Evolutionary conservation across 2,113 vertebrate genomes (phyloP), one percentile per base, ranked within the genome.

Genomic region (Gymnobelideus leadbeateri): DNA sequence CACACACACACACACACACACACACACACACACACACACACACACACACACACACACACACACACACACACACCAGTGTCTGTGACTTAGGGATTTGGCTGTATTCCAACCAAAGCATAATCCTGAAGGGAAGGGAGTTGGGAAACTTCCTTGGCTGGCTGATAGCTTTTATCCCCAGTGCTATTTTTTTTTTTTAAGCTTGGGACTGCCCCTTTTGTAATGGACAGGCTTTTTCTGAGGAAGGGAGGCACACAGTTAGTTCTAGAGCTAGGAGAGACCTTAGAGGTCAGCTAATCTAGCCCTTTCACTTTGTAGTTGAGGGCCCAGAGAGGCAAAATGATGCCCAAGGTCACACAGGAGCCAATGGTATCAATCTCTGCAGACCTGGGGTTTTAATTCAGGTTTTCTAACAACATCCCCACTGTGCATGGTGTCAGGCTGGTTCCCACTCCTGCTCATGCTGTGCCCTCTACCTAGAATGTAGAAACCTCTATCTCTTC

Each of bases 181-280:
- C 3, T 28, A 1, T 28, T 1, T 57, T 31, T 77, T 68, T 16
- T 37, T 77, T n/a, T 77, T 51, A 51, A 43, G 68, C n/a, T 84
- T 84, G n/a, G n/a, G 68, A 37, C 68, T 21, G 37, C 37, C 14
- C 37, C 68, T 84, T 84, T 84, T 19, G 68, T 19, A 84, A 84
- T 43, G 37, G 1, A 19, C 61, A 84, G 68, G n/a, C 19, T 84
- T 43, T 84, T n/a, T 84, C 6, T 84, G n/a, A 77, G 16, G 37
- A 43, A 37, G 3, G 55, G 95, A 93, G 94, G 96, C 52, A 96
- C 90, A 57, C 26, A 57, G 10, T 6, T 57, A 28, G 57, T 68
- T 68, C 57, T 68, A 37, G 57, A 68, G 57, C 28, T 37, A 61
- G 28, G 8, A 61, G 57, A 61, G 25, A 26, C 25, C 28, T 61